Base-by-base conservation (phyloP, 2,888 invertebrate species). In the Hofmannophila pseudospretella region DNA sequence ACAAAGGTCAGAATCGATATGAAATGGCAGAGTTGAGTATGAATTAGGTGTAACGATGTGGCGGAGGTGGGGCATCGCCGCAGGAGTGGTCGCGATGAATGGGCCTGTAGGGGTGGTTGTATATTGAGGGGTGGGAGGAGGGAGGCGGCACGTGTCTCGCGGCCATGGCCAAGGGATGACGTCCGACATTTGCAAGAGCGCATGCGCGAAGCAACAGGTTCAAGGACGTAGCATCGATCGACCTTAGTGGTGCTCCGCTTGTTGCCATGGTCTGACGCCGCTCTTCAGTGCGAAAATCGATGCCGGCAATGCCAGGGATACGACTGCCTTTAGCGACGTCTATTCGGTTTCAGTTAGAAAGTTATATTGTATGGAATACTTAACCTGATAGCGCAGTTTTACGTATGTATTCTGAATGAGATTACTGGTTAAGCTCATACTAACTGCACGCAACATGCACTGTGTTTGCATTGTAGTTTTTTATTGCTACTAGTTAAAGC, bases 171-270 rank as follows among this genome's bases (percentile, higher is more conserved):
- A 70, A 69, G 63, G 54, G 42, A 67, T 84, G 84, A 85, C 85
- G 79, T 81, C 61, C 54, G 74, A 65, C 66, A 67, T 72, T 72
- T 65, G 23, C 23, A 64, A 46, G 50, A 49, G 57, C 67, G 71
- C 80, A 65, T 77, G 73, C 80, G 81, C 72, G 63, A 40, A 41
- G 45, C 52, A 44, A 28, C 61, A 56, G 69, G 84, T 81, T 86
- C 85, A 86, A 82, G 85, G 85, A 74, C 77, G 66, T 38, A 16
- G 32, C 62, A 84, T 85, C 78, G 84, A 86, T 81, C 69, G 67
- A 44, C 38, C 41, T 60, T 61, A 76, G 72, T 73, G 61, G 58
- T 41, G 45, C 45, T 53, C 53, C 54, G 64, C 49, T 59, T 55
- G 57, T 63, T 67, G 72, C 75, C 72, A 75, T 49, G 72, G 69